phyloP scores from a whole-genome alignment of 2,888 invertebrate genomes.

The Euplexia lucipara region DNA sequence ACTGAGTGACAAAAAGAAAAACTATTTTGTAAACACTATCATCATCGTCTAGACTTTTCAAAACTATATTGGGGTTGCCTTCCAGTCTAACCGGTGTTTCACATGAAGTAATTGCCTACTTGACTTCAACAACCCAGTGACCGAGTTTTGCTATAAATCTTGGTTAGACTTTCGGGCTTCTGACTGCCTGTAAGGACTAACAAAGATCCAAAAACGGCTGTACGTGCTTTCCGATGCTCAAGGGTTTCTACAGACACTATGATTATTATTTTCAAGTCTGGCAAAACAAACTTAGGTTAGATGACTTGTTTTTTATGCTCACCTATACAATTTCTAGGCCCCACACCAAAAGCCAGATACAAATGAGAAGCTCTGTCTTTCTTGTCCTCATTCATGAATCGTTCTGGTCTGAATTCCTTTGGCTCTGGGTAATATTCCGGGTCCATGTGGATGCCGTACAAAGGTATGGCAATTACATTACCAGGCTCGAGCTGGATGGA shows the following conservation, averaged over 20 bases:
- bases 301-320: slow-evolving; percentile 43
- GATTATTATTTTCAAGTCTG: neutral
- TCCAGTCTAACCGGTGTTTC: too few species aligned
- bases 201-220: too few species aligned
- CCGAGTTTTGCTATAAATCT: too few species aligned
- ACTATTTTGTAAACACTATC: too few species aligned
- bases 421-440: slow-evolving; percentile 90
- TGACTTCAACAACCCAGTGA: too few species aligned
- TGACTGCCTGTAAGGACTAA: too few species aligned
- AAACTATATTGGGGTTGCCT: too few species aligned
- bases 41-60: too few species aligned
- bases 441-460: slow-evolving; percentile 90
- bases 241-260: neutral
- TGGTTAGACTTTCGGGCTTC: too few species aligned
- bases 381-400: slow-evolving; percentile 90
- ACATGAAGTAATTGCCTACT: too few species aligned
- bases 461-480: slow-evolving; percentile 83
- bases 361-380: slow-evolving; percentile 85
- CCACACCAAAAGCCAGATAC: slow-evolving; percentile 90
- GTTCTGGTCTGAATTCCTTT: slow-evolving; percentile 87
- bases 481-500: slow-evolving; percentile 85
- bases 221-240: too few species aligned
- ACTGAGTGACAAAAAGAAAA: too few species aligned
- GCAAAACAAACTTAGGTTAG: neutral
- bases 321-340: slow-evolving; percentile 90